Evolutionary conservation across 2,888 invertebrate genomes (phyloP).

Genomic region (Chymomyza fuscimana): DNA sequence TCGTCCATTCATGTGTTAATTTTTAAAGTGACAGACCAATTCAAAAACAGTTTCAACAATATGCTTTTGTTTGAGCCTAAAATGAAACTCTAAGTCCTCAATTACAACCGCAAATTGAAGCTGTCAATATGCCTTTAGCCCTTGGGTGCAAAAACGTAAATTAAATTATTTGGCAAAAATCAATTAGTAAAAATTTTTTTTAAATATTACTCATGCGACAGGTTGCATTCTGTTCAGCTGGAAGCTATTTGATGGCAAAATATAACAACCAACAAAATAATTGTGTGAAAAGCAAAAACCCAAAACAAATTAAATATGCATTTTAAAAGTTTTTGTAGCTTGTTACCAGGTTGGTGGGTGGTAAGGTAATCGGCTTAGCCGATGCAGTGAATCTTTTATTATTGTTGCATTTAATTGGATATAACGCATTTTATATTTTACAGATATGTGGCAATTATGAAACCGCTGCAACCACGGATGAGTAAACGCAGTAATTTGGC

Average conservation of each 20-base stretch:
- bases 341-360: background rate
- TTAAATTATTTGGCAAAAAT: background rate
- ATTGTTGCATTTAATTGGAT: slow-evolving; percentile 29
- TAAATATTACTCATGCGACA: background rate
- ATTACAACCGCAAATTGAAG: background rate
- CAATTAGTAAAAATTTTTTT: background rate
- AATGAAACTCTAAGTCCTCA: background rate
- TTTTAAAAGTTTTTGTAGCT: background rate
- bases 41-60: no score
- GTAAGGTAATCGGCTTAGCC: slow-evolving; percentile 1
- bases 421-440: slow-evolving; percentile 44
- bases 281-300: background rate
- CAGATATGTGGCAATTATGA: slow-evolving; percentile 97
- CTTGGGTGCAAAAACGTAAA: background rate
- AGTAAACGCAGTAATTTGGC: slow-evolving; percentile 90
- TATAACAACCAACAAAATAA: background rate
- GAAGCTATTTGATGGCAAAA: background rate
- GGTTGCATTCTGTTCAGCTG: background rate
- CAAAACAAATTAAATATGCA: background rate
- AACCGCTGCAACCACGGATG: slow-evolving; percentile 93
- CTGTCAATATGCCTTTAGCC: background rate
- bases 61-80: background rate
- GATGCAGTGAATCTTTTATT: background rate
- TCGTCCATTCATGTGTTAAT: no score
- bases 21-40: no score